Evolutionary conservation across 1,140 invertebrate species (phyloP).

Genomic region (Teleogryllus occipitalis): DNA sequence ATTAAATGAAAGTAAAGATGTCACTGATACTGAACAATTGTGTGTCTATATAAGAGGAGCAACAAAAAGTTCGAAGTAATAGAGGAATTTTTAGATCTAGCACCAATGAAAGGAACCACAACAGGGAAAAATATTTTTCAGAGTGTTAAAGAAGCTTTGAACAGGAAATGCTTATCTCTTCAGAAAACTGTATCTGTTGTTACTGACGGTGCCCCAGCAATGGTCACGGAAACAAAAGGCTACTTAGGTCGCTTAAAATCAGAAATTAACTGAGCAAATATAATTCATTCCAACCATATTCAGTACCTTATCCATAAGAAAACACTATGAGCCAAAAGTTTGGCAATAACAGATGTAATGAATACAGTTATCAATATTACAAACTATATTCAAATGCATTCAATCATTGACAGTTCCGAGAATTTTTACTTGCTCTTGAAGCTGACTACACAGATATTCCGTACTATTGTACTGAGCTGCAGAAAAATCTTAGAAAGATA

Average conservation of each 20-base stretch:
- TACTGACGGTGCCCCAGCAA: background rate
- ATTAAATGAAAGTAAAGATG: background rate
- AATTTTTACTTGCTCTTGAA: background rate
- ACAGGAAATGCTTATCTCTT: background rate
- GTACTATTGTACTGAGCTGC: background rate
- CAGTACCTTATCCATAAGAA: background rate
- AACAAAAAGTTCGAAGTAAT: background rate
- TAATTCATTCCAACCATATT: background rate
- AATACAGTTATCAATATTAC: background rate
- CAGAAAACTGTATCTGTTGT: background rate
- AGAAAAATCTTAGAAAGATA: background rate
- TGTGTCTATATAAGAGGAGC: background rate
- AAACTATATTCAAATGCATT: background rate
- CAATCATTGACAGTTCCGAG: background rate
- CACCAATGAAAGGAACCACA: background rate
- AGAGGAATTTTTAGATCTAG: background rate
- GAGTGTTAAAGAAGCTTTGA: background rate
- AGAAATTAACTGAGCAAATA: background rate
- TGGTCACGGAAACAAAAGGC: background rate
- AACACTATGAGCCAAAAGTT: background rate
- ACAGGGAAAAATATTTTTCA: background rate
- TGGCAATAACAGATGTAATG: background rate
- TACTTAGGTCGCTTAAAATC: background rate
- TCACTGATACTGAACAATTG: background rate
- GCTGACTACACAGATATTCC: background rate